A percentile compares a stretch with the other conserved stretches of the same genome.
phyloP scores from a whole-genome alignment of 2,888 invertebrate genomes.

The Caenorhabditis becei region DNA sequence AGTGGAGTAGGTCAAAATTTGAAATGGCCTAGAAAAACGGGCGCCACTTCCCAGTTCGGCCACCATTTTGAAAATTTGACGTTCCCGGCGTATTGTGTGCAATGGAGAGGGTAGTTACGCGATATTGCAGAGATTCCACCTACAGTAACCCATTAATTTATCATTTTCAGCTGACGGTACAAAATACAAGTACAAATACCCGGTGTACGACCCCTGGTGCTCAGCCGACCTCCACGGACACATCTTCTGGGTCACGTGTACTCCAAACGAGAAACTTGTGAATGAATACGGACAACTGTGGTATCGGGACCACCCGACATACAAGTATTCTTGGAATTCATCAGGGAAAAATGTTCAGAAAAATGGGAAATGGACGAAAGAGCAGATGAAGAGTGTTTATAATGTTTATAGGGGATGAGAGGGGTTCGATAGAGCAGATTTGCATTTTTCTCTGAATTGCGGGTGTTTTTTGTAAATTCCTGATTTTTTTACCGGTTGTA shows the following conservation, averaged over 20 bases:
- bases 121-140: no score
- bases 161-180: slow-evolving; percentile 29
- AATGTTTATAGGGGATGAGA: neutral
- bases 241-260: slow-evolving; percentile 62
- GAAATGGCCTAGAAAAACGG: no score
- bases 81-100: no score
- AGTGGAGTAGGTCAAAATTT: no score
- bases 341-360: slow-evolving; percentile 10
- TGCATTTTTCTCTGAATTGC: no score
- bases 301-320: slow-evolving; percentile 13
- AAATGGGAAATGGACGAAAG: slow-evolving; percentile 19
- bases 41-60: no score
- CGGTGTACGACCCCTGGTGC: slow-evolving; percentile 54
- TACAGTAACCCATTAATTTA: no score
- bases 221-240: slow-evolving; percentile 53
- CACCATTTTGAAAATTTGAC: no score
- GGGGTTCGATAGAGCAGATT: no score
- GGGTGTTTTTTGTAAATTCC: no score
- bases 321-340: slow-evolving; percentile 3
- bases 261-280: slow-evolving; percentile 46
- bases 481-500: no score
- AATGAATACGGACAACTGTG: slow-evolving; percentile 25
- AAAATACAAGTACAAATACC: slow-evolving; percentile 51
- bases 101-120: no score
- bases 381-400: slow-evolving; percentile 21